Conservation (phyloP, 2,888 invertebrate species). For the Sthenelais limicola region DNA sequence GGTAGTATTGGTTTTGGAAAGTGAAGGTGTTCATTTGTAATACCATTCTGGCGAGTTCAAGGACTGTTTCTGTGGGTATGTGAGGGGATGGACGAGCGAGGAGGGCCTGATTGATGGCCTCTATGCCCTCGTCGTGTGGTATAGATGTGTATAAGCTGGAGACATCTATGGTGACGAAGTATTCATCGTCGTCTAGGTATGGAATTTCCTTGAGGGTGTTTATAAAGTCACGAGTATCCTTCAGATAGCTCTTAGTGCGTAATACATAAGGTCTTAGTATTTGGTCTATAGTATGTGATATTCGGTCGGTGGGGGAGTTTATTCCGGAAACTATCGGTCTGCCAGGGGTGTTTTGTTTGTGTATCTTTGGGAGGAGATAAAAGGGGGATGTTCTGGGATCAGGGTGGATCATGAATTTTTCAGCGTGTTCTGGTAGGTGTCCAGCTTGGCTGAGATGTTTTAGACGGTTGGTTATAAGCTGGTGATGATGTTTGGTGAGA, state of each 20-base stretch:
- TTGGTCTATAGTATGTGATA: not conserved
- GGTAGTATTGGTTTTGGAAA: conserved; percentile 44
- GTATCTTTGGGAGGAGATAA: conserved; percentile 9
- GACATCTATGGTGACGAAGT: conserved; percentile 19
- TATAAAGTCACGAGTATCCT: not conserved
- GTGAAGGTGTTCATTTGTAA: conserved; percentile 43
- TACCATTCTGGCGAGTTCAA: not conserved
- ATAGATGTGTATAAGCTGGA: conserved; percentile 4
- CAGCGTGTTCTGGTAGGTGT: not conserved
- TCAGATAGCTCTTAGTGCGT: not conserved
- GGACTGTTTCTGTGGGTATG: not conserved
- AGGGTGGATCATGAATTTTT: not conserved
- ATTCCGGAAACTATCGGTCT: conserved; percentile 2
- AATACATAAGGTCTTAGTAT: not conserved
- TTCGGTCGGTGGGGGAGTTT: not conserved
- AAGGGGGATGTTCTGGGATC: not conserved
- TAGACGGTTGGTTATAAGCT: not conserved
- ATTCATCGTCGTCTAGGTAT: not conserved
- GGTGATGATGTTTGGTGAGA: no score
- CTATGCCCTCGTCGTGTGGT: conserved; percentile 9
- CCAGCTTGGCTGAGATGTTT: not conserved
- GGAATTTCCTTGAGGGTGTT: not conserved
- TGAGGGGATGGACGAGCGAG: not conserved
- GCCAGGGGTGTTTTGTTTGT: not conserved
- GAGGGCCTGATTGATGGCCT: not conserved